Base-by-base conservation (phyloP, 2,113 vertebrate species). In the Chlamydotis undulata region DNA sequence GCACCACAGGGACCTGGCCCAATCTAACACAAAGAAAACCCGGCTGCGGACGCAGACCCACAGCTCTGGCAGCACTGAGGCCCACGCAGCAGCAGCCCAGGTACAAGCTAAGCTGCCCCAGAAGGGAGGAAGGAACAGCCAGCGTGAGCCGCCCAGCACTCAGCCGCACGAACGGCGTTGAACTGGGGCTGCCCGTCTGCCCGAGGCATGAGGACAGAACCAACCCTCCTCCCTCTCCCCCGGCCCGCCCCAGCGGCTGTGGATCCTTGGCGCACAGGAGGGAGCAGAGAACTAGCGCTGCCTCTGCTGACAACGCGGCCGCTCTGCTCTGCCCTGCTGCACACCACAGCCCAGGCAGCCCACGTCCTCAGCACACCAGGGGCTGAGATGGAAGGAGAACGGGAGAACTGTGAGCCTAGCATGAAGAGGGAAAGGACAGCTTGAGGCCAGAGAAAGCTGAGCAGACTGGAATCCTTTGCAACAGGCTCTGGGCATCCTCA, bases 381-480 rank as follows among this genome's bases (percentile, higher is more conserved):
- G 73, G 59, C 76, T 53, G 90, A 28, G 7, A 57, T 4, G 52
- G 83, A 43, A 94, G 41, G 73, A 87, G 53, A 93, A 78, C 7
- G 16, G 73, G 82, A 71, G 81, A 91, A 37, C 26, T 18, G 79
- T 28, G 61, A 93, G 84, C 61, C 84, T 89, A 82, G 83, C 24
- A 10, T 7, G n/a, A 65, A 70, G 92, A 80, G 65, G 80, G 87
- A 60, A 89, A 84, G 64, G 78, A 76, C 80, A 83, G 88, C 85
- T 78, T 65, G 83, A 95, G 76, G 83, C 94, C 91, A 94, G 55
- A 96, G 76, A 85, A 94, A 94, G 96, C 92, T 93, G 83, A 0
- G 87, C 78, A 86, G 39, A 16, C 89, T 87, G 86, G 79, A 87
- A 96, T 89, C 77, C 92, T 94, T 86, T 76, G 87, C 65, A 55